Evolutionary conservation across 2,797 vertebrate species (phyloP).

Genomic region (Coreius guichenoti): DNA sequence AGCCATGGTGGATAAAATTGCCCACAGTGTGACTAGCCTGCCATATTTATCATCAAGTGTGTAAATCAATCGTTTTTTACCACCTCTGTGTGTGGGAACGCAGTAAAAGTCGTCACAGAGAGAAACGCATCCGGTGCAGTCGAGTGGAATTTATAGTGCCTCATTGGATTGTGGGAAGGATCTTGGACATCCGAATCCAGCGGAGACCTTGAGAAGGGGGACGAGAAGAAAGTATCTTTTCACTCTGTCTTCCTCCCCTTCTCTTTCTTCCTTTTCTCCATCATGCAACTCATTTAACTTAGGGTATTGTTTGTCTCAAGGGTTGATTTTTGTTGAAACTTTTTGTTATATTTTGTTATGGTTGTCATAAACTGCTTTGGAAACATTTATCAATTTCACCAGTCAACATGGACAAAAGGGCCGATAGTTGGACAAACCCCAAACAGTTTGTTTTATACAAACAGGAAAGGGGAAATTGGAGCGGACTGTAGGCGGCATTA

Average conservation of each 20-base stretch:
- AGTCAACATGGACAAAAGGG: not conserved
- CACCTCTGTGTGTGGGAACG: conserved; percentile 70
- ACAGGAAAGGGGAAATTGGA: conserved; percentile 49
- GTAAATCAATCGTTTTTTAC: conserved; percentile 73
- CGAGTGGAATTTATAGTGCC: conserved; percentile 41
- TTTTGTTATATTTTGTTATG: not conserved
- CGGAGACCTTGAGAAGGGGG: conserved; percentile 25
- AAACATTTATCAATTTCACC: not conserved
- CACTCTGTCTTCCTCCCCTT: not conserved
- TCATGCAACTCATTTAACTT: not conserved
- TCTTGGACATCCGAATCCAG: conserved; percentile 10
- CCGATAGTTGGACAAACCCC: not conserved
- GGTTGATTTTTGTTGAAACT: not conserved
- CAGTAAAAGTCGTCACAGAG: conserved; percentile 65
- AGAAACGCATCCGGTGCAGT: conserved; percentile 55
- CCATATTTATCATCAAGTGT: conserved; percentile 66
- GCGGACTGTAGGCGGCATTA: conserved; percentile 61
- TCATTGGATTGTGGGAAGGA: conserved; percentile 24
- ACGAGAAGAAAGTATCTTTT: conserved; percentile 29
- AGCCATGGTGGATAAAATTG: conserved; percentile 43
- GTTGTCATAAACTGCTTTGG: not conserved
- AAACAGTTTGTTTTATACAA: conserved; percentile 66
- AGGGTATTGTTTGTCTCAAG: not conserved
- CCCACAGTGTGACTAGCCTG: conserved; percentile 51
- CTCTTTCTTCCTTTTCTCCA: not conserved